Evolutionary conservation across 2,113 vertebrate genomes (phyloP).

Genomic region (Atlantisia rogersi): DNA sequence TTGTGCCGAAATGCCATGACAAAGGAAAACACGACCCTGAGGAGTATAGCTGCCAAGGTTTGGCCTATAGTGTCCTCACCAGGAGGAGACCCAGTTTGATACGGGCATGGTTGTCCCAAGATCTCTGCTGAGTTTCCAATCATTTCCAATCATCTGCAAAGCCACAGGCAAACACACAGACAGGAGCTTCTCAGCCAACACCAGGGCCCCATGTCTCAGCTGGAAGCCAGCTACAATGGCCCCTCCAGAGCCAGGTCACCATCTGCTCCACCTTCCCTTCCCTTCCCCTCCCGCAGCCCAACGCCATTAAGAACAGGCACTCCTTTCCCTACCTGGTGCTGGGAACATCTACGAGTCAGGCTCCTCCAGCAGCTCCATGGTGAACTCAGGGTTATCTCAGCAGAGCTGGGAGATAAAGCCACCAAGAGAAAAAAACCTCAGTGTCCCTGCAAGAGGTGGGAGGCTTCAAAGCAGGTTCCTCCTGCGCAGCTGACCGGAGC

Average conservation of each 20-base stretch:
- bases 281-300: not conserved
- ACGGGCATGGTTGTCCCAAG: fast-evolving
- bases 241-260: not conserved
- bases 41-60: not conserved
- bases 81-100: not conserved
- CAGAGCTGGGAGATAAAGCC: constrained; percentile 50
- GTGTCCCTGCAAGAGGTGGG: not conserved
- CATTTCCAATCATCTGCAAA: not conserved
- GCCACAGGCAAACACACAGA: not conserved
- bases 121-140: not conserved
- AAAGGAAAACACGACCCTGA: fast-evolving
- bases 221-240: not conserved
- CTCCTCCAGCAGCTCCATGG: constrained; percentile 50
- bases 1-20: not conserved
- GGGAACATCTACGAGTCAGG: constrained; percentile 7
- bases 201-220: fast-evolving
- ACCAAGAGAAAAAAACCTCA: not conserved
- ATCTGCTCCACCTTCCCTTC: not conserved
- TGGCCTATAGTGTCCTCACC: fast-evolving
- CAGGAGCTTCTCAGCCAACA: not conserved
- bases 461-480: not conserved
- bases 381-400: not conserved
- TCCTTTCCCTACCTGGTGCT: constrained; percentile 59
- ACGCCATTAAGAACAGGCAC: not conserved
- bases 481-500: fast-evolving